Evolutionary conservation across 2,113 vertebrate species (phyloP), one percentile per base, ranked within the genome.

Genomic region (Martes martes): DNA sequence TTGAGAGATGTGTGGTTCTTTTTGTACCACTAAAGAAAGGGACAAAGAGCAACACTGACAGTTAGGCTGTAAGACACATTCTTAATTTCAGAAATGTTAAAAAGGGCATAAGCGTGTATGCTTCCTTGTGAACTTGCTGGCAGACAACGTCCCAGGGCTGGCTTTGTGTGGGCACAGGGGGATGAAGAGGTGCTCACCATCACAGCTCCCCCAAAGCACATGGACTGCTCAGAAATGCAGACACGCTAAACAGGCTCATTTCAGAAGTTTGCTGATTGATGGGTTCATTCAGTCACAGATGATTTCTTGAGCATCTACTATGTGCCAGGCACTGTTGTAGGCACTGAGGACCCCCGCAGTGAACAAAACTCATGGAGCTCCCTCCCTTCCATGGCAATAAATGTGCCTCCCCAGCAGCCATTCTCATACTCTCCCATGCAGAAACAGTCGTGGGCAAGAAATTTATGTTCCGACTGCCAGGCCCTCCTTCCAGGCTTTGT

Each of bases 131-230:
- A 6, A 0, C 0, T 3, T 21, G 45, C 6, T 57, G 59, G 65
- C 0, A 4, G 69, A 13, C 65, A 1, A 0, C 0, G 59, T 69
- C 13, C 0, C 1, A 63, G 28, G 69, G 52, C 85, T 39, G 18
- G 19, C 69, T 71, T 28, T 7, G 47, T 16, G 23, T 42, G 71
- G 42, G 71, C 9, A 1, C 65, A 0, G 0, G 0, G 11, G 1
- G 8, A 11, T 18, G 24, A 36, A 55, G 42, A 28, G 33, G 2
- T 0, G 33, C 26, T 15, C 8, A 1, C 19, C 14, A 31, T 21
- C 5, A 28, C 81, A 19, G 69, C 19, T 24, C 47, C 52, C 23
- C 52, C 1, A n/a, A 52, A 39, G 7, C 73, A 50, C 33, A 33
- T 10, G 47, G 59, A 28, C 1, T 0, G 11, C 28, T 33, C 78